Evolutionary conservation across 2,113 vertebrate species (phyloP).

Genomic region (Gopherus evgoodei): DNA sequence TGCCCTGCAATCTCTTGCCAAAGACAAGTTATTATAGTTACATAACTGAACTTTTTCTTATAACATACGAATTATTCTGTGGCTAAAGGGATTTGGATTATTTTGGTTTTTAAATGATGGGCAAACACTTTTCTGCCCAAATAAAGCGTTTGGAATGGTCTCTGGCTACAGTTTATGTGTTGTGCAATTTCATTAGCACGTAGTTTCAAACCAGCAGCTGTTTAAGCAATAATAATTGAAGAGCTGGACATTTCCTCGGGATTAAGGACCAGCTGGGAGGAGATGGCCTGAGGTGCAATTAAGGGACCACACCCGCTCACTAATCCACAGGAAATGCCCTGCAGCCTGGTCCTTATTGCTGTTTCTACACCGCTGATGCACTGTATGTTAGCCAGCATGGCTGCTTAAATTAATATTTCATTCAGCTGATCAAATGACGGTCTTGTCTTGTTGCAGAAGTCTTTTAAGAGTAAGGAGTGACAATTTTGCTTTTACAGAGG

Average conservation of each 20-base stretch:
- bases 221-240: constrained; percentile 52
- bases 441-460: constrained; percentile 40
- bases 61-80: constrained; percentile 67
- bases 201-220: constrained; percentile 62
- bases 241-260: constrained; percentile 63
- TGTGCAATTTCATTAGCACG: constrained; percentile 21
- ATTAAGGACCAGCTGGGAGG: constrained; percentile 65
- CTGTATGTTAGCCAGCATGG: not conserved
- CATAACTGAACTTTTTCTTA: constrained; percentile 65
- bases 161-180: constrained; percentile 13
- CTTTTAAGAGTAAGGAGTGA: not conserved
- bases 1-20: constrained; percentile 55
- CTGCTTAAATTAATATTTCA: constrained; percentile 41
- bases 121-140: constrained; percentile 30
- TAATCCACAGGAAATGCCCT: constrained; percentile 31
- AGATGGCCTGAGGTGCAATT: constrained; percentile 45
- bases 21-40: constrained; percentile 39
- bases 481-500: not conserved
- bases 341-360: not conserved
- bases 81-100: constrained; percentile 52
- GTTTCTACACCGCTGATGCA: not conserved
- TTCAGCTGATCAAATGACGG: constrained; percentile 9
- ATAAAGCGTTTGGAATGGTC: constrained; percentile 1
- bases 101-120: not conserved
- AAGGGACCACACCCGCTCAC: constrained; percentile 46